phyloP scores from a whole-genome alignment of 2,113 vertebrate genomes.

The Microcebus lehilahytsara region DNA sequence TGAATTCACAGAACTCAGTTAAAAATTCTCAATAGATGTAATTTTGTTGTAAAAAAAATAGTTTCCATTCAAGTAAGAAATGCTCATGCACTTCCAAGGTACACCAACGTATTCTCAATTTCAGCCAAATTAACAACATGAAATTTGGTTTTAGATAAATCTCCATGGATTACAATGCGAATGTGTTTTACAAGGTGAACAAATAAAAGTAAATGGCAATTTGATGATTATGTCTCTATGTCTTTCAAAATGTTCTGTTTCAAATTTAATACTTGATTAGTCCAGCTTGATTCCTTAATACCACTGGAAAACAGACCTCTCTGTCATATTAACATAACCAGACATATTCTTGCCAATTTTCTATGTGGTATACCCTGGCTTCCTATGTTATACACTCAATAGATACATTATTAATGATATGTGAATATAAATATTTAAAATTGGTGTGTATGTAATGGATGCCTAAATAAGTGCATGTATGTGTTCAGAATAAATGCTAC shows the following conservation, averaged over 20 bases:
- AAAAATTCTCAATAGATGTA: neutral
- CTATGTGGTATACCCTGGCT: neutral
- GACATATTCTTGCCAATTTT: constrained; percentile 34
- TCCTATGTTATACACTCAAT: neutral
- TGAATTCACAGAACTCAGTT: neutral
- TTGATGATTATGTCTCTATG: neutral
- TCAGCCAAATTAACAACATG: neutral
- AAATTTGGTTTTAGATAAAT: constrained; percentile 42
- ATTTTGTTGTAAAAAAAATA: neutral
- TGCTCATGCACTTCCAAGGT: neutral
- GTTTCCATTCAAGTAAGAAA: constrained; percentile 20
- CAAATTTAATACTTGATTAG: constrained; percentile 39
- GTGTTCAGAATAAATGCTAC: constrained; percentile 25
- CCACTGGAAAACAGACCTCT: neutral
- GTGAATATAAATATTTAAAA: constrained; percentile 45
- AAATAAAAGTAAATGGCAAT: neutral
- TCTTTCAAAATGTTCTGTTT: constrained; percentile 51
- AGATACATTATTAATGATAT: constrained; percentile 51
- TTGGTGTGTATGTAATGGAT: neutral
- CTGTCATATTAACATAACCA: neutral
- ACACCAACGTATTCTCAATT: neutral
- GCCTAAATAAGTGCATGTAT: neutral
- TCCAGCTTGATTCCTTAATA: constrained; percentile 9
- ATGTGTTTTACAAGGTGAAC: neutral
- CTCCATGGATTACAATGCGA: neutral